Evolutionary conservation across 2,888 invertebrate genomes (phyloP), one percentile per base, ranked within the genome.

Genomic region (Odiellus spinosus): DNA sequence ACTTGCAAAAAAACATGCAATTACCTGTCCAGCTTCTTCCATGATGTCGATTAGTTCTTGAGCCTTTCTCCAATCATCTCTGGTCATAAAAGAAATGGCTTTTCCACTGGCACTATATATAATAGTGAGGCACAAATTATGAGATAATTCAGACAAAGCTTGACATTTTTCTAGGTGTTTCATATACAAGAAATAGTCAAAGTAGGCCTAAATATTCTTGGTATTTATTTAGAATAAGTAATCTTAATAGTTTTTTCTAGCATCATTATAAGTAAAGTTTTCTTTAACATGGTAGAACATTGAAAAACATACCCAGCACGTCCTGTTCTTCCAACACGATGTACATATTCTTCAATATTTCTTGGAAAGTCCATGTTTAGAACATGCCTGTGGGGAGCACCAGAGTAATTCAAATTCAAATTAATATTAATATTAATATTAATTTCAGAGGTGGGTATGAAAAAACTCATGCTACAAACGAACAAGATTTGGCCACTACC

Each of bases 311-410:
- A 66, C 14, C 93, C 93, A 14, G 95, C 93, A 48, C 93, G 74
- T 0, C 93, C 95, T 0, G 93, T 95, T 50, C 95, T 75, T 0
- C 93, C 93, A n/a, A 95, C 86, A 51, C 93, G 74, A 63, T 95
- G 93, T 1, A 88, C 88, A 67, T 93, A 95, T 60, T 95, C 93
- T 64, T 93, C 93, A 59, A 93, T 86, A 59, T 90, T 86, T 14
- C 80, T 74, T 0, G 93, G 93, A 60, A 93, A 91, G 66, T 95
- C 93, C 59, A 78, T 84, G 65, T 95, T 95, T 20, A 91, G 69
- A 1, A 95, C 88, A 65, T 88, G 86, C 10, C 77, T 77, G 38
- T 44, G 21, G 40, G 19, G 14, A 12, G 34, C 32, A 46, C 5
- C 19, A 33, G n/a, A 10, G 36, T 11, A 12, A 20, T 35, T 38